Evolutionary conservation across 2,888 invertebrate genomes (phyloP).

Genomic region (Flexamia atlantica): DNA sequence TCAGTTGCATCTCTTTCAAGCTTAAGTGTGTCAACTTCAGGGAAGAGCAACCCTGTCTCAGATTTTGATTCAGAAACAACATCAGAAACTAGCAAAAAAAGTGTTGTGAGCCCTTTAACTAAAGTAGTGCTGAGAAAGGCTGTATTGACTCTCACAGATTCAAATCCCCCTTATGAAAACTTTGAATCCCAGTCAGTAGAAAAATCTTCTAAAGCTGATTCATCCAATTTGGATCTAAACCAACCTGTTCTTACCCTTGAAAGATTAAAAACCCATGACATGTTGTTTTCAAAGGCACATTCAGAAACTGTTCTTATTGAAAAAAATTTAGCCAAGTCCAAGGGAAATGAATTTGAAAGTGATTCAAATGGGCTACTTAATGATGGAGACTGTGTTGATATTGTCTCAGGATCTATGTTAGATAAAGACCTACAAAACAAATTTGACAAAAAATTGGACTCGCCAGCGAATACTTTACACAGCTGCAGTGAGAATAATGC

Average conservation of each 20-base stretch:
- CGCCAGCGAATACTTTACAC: not conserved
- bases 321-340: not conserved
- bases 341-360: not conserved
- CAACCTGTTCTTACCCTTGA: not conserved
- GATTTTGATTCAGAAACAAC: constrained; percentile 17
- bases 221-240: not conserved
- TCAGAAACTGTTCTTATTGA: not conserved
- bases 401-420: constrained; percentile 15
- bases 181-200: not conserved
- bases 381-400: constrained; percentile 25
- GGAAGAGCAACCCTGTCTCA: not conserved
- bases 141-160: not conserved
- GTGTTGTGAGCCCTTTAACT: not conserved
- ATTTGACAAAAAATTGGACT: not conserved
- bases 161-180: not conserved
- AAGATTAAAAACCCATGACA: not conserved
- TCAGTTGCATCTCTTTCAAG: constrained; percentile 1
- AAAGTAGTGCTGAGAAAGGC: constrained; percentile 1
- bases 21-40: constrained; percentile 14
- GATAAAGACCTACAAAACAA: constrained; percentile 11
- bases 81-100: not conserved
- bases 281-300: not conserved
- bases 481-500: constrained; percentile 32
- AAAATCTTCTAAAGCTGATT: not conserved
- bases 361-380: not conserved